Percentiles rank a stretch among this genome's conserved stretches.
phyloP scores from a whole-genome alignment of 2,797 vertebrate species.

The Oreochromis mossambicus region DNA sequence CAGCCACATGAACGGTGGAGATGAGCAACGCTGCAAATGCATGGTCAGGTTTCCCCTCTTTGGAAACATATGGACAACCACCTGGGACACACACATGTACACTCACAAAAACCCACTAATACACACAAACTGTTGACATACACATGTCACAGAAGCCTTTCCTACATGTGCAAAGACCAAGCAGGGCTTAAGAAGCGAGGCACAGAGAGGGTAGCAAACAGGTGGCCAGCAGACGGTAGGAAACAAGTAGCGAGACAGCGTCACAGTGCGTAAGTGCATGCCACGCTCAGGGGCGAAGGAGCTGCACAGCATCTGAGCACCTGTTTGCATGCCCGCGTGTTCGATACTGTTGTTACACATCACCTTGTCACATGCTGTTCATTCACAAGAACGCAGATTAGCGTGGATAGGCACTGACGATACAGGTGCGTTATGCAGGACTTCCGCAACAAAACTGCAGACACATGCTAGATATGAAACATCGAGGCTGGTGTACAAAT shows the following conservation, averaged over 20 bases:
- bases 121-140: not conserved
- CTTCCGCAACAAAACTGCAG: not conserved
- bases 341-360: constrained; percentile 29
- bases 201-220: constrained; percentile 35
- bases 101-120: not conserved
- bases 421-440: constrained; percentile 44
- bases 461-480: not conserved
- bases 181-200: constrained; percentile 13
- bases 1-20: constrained; percentile 5
- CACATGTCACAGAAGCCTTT: not conserved
- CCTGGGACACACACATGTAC: not conserved
- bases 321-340: constrained; percentile 32
- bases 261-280: not conserved
- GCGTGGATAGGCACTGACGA: not conserved
- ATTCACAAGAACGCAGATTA: not conserved
- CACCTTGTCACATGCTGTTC: not conserved
- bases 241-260: not conserved
- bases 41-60: constrained; percentile 28
- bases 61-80: not conserved
- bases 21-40: constrained; percentile 7
- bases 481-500: not conserved
- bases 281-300: constrained; percentile 37
- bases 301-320: constrained; percentile 35
- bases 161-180: constrained; percentile 8
- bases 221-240: constrained; percentile 28